phyloP scores from a whole-genome alignment of 2,888 invertebrate species.

The Timema podura region DNA sequence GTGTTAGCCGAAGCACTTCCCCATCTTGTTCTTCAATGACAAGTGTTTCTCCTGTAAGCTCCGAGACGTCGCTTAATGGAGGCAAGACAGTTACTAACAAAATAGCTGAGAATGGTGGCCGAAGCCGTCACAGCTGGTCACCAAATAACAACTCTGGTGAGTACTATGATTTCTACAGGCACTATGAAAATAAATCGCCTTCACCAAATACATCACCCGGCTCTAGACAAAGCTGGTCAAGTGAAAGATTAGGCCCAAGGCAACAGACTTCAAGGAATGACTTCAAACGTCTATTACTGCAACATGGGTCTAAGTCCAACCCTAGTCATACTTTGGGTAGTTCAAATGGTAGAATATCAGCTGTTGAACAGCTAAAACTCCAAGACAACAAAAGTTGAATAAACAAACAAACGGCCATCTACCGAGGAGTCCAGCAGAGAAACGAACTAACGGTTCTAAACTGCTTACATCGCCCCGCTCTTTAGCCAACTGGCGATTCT shows the following conservation, averaged over 20 bases:
- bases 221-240: constrained; percentile 47
- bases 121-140: constrained; percentile 61
- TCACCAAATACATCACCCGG: constrained; percentile 35
- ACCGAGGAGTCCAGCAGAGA: constrained; percentile 63
- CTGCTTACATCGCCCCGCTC: constrained; percentile 53
- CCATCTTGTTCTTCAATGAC: constrained; percentile 47
- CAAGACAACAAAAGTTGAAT: constrained; percentile 41
- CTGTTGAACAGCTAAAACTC: constrained; percentile 73
- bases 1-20: constrained; percentile 26
- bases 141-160: constrained; percentile 43
- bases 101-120: constrained; percentile 1
- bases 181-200: constrained; percentile 18
- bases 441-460: constrained; percentile 51
- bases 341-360: constrained; percentile 56
- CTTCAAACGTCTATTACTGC: constrained; percentile 75
- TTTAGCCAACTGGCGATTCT: constrained; percentile 61
- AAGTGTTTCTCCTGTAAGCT: constrained; percentile 52
- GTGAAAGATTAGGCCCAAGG: constrained; percentile 36
- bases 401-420: constrained; percentile 32
- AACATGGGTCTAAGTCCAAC: constrained; percentile 54
- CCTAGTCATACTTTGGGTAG: constrained; percentile 43
- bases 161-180: constrained; percentile 24
- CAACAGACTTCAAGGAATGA: constrained; percentile 77
- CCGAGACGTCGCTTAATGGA: constrained; percentile 48
- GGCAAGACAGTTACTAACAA: constrained; percentile 38